Evolutionary conservation across 2,113 vertebrate genomes (phyloP), one percentile per base, ranked within the genome.

Genomic region (Neolamprologus devosi): DNA sequence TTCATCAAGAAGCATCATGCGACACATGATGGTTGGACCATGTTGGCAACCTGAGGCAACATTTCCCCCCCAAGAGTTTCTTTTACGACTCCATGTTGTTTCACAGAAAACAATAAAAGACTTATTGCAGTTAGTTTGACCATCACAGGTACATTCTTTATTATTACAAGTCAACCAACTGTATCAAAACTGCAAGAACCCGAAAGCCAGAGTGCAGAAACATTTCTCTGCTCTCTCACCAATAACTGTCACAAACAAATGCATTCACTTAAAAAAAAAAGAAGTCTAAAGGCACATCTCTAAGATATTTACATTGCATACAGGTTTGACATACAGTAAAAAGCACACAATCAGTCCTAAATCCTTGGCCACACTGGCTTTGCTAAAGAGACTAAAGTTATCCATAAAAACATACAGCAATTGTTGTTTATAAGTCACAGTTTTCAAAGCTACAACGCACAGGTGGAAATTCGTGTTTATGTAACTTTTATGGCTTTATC

Each of bases 111-210:
- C 21, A 42, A 45, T 13, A 70, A 47, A 75, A 80, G 7, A 83
- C 81, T 26, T 57, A 11, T 55, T 37, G 4, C 47, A 57, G 8
- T 75, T n/a, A 9, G 17, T 93, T 89, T 33, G 81, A 93, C 88
- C 92, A 84, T 93, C 84, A 92, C 87, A 88, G 91, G 87, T 91
- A 90, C 93, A 81, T 83, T 89, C 91, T 95, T 95, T 96, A 95
- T 95, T 96, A 94, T 95, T n/a, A 95, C 94, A 96, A 95, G 88
- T 94, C 94, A 92, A 92, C 92, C 89, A 89, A 92, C 92, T 78
- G 90, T 95, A 96, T 96, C 91, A 95, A 95, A 95, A 95, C 92
- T n/a, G 21, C 79, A 82, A 70, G 75, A 88, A 90, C 87, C 85
- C 88, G 78, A 85, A 87, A 92, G 88, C 85, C 82, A 87, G 21